These are phyloP conservation scores for Limnephilus lunatus DNA, from an alignment of 2,888 invertebrate genomes.

Conservation along the genomic window DNA sequence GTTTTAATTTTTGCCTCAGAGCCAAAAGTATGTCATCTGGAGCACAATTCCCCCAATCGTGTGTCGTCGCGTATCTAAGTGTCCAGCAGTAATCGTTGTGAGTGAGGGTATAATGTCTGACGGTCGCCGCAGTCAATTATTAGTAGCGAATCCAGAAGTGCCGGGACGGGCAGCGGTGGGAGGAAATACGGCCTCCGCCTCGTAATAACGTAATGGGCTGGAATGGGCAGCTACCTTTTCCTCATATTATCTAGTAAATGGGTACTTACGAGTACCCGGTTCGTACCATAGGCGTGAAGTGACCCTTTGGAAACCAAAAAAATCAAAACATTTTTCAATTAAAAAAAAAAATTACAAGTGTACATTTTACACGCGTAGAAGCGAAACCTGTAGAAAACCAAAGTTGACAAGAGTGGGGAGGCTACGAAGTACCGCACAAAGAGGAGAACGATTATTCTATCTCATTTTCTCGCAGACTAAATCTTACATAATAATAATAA, in stretches of 20 bases:
- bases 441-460: too few species aligned
- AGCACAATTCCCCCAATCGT: too few species aligned
- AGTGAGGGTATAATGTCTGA: not conserved
- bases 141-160: conserved; percentile 12
- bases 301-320: not conserved
- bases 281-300: not conserved
- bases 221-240: not conserved
- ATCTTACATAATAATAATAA: too few species aligned
- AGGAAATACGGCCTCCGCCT: not conserved
- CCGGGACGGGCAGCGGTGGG: not conserved
- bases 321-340: not conserved
- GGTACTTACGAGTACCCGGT: not conserved
- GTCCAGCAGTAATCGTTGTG: not conserved
- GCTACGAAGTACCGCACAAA: too few species aligned
- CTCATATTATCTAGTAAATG: not conserved
- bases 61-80: too few species aligned
- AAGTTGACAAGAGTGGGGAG: too few species aligned
- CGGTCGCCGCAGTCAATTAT: not conserved
- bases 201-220: conserved; percentile 31
- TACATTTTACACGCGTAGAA: too few species aligned
- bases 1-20: too few species aligned
- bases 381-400: too few species aligned
- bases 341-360: too few species aligned
- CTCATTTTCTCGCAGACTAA: too few species aligned
- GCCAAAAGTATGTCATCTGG: too few species aligned